Conservation (phyloP, 2,797 vertebrate species). For the Mus caroli region DNA sequence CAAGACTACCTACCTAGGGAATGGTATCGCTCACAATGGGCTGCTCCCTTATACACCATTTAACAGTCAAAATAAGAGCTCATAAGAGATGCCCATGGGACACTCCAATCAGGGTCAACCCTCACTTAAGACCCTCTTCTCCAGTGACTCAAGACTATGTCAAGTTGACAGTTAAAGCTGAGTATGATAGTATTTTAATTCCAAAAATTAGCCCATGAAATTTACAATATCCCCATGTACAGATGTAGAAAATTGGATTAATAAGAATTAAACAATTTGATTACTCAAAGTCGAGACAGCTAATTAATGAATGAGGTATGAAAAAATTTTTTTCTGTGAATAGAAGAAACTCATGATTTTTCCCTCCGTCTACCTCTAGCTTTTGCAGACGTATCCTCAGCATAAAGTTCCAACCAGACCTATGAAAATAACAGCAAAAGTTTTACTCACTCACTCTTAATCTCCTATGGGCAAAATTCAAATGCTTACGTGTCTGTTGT, state of each 20-base stretch:
- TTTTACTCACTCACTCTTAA: not conserved
- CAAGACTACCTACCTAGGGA: not conserved
- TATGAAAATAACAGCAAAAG: not conserved
- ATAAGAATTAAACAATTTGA: constrained; percentile 27
- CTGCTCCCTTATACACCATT: not conserved
- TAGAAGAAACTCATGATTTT: not conserved
- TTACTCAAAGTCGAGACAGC: constrained; percentile 9
- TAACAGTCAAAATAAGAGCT: not conserved
- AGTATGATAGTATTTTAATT: not conserved
- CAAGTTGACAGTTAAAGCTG: not conserved
- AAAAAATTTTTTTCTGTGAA: not conserved
- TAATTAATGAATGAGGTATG: not conserved
- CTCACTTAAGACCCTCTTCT: not conserved
- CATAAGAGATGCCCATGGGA: not conserved
- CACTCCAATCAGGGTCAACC: not conserved
- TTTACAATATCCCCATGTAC: not conserved
- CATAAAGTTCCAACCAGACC: not conserved
- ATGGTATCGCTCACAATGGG: not conserved
- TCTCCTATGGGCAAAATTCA: not conserved
- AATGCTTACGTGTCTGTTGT: not conserved
- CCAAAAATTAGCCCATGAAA: constrained; percentile 16
- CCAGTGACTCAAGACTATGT: not conserved
- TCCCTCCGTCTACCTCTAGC: not conserved
- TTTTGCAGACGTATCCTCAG: not conserved
- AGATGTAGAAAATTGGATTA: constrained; percentile 44